A percentile compares a stretch with the other conserved stretches of the same genome.
Conservation (phyloP, 2,113 vertebrate genomes). For the Turnix velox region DNA sequence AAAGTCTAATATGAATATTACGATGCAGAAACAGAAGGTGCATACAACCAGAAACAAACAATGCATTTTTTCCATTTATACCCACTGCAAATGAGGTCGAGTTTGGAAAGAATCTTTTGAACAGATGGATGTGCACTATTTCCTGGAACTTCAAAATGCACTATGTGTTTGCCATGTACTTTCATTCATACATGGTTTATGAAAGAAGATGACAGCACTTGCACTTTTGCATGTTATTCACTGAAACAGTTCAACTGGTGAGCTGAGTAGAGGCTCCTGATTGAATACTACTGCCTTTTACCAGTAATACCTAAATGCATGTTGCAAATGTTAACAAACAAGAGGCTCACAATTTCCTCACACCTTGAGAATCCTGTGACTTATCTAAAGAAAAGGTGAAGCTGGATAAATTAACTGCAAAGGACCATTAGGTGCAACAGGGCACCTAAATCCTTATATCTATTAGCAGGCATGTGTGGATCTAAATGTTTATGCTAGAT, state of each 20-base stretch:
- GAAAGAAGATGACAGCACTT: not conserved
- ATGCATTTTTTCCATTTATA: not conserved
- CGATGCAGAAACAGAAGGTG: not conserved
- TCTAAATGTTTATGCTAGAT: not conserved
- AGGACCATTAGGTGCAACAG: not conserved
- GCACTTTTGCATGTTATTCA: not conserved
- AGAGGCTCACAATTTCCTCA: not conserved
- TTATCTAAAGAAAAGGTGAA: not conserved
- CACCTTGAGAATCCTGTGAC: not conserved
- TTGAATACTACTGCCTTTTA: not conserved
- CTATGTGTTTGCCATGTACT: not conserved
- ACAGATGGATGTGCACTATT: constrained; percentile 14
- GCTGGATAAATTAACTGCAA: not conserved
- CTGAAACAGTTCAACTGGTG: not conserved
- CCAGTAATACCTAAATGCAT: not conserved
- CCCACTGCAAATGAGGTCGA: not conserved
- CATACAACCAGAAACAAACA: not conserved
- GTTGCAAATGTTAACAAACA: not conserved
- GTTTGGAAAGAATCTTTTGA: constrained; percentile 41
- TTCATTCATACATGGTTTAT: not conserved
- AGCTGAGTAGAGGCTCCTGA: not conserved
- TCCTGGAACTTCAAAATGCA: constrained; percentile 43
- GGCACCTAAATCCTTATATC: not conserved
- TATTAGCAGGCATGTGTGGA: not conserved
- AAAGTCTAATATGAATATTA: not conserved